A percentile compares a stretch with the other conserved stretches of the same genome.
These are phyloP conservation scores for Lytechinus pictus DNA, from an alignment of 35 echinoderm and acorn worm species.

Conservation along the genomic window DNA sequence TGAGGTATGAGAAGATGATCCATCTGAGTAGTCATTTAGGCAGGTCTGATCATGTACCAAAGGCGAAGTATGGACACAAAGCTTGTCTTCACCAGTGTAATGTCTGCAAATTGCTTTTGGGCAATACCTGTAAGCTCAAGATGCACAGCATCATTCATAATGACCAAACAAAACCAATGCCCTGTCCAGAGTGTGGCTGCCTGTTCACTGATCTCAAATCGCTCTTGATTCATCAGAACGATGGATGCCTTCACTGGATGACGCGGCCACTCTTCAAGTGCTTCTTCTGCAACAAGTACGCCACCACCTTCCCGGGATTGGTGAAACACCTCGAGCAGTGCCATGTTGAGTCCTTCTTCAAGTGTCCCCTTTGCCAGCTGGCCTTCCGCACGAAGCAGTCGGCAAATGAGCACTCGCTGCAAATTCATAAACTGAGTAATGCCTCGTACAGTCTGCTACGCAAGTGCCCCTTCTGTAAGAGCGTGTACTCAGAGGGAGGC, in stretches of 20 bases:
- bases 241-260: conserved; percentile 37
- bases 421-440: not conserved
- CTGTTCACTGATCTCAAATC: not conserved
- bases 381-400: conserved; percentile 33
- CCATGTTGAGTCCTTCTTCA: conserved; percentile 1
- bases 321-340: not conserved
- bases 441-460: not conserved
- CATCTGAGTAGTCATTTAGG: not conserved
- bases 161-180: not conserved
- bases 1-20: not conserved
- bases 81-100: not conserved
- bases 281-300: conserved; percentile 13
- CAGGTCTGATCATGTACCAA: not conserved
- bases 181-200: conserved; percentile 35
- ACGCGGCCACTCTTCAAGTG: conserved; percentile 22
- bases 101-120: not conserved
- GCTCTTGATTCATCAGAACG: conserved; percentile 30
- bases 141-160: conserved; percentile 21
- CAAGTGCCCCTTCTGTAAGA: conserved; percentile 53
- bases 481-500: conserved; percentile 19
- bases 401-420: not conserved
- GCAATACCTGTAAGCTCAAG: not conserved
- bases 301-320: not conserved
- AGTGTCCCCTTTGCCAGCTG: conserved; percentile 35
- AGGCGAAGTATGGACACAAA: not conserved